Evolutionary conservation across 2,888 invertebrate genomes (phyloP).

Genomic region (Steromphala cineraria): DNA sequence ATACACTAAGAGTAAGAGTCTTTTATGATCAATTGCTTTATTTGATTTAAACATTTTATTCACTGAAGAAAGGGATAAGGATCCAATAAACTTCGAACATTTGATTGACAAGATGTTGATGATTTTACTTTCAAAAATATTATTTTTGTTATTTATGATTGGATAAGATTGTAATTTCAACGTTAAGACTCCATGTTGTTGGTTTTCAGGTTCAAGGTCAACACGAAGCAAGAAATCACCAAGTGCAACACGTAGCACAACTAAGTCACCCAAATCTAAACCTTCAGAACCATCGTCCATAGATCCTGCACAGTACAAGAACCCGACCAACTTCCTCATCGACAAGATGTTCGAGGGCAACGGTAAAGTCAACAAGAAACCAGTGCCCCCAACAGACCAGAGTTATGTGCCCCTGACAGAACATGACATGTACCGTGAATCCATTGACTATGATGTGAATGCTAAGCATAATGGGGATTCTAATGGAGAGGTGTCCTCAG

Average conservation of each 20-base stretch:
- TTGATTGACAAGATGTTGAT: no score
- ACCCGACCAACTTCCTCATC: conserved; percentile 60
- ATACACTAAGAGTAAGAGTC: no score
- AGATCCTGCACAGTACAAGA: conserved; percentile 34
- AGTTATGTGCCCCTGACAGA: conserved; percentile 41
- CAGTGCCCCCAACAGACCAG: background rate
- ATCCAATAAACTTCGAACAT: no score
- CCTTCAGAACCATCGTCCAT: conserved; percentile 17
- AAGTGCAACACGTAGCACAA: background rate
- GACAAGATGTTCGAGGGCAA: conserved; percentile 66
- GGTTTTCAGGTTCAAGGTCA: background rate
- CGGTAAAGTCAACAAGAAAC: conserved; percentile 11
- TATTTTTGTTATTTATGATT: no score
- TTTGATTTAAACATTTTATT: no score
- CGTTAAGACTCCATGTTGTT: background rate
- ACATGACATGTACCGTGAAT: conserved; percentile 56
- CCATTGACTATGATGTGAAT: conserved; percentile 43
- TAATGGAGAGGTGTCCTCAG: background rate
- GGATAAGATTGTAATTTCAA: no score
- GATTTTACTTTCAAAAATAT: no score
- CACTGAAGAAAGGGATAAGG: no score
- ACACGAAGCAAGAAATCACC: conserved; percentile 1
- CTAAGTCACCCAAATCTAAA: conserved; percentile 24
- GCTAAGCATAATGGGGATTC: background rate
- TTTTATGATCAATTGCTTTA: no score